phyloP scores from a whole-genome alignment of 2,888 invertebrate species.

The Drosophila melanosoma region DNA sequence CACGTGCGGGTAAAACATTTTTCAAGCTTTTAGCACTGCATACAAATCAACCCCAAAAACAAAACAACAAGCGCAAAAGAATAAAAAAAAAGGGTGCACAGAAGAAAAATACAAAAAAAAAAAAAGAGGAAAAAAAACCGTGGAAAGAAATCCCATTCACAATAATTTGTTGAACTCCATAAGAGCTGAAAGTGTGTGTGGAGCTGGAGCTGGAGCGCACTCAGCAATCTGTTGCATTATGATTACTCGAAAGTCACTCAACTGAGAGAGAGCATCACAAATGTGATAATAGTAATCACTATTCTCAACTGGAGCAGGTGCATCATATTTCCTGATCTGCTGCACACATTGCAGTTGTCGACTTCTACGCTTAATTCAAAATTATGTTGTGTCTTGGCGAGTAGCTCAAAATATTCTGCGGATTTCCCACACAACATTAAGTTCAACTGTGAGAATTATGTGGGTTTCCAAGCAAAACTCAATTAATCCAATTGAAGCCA shows the following conservation, averaged over 20 bases:
- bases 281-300: conserved; percentile 45
- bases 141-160: conserved; percentile 62
- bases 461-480: conserved; percentile 14
- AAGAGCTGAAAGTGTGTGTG: conserved; percentile 40
- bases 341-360: not conserved
- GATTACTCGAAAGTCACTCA: conserved; percentile 52
- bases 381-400: not conserved
- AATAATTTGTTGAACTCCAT: conserved; percentile 79
- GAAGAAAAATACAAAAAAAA: conserved; percentile 6
- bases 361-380: not conserved
- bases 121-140: not conserved
- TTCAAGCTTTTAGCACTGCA: conserved; percentile 81
- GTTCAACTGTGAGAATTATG: not conserved
- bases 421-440: conserved; percentile 13
- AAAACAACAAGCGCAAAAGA: not conserved
- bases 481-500: conserved; percentile 70
- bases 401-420: not conserved
- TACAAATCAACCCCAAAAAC: conserved; percentile 76
- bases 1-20: conserved; percentile 80
- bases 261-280: conserved; percentile 25
- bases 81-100: not conserved
- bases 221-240: conserved; percentile 76
- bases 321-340: not conserved
- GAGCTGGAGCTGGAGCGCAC: conserved; percentile 29
- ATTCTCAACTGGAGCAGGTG: conserved; percentile 1